Evolutionary conservation across 2,888 invertebrate genomes (phyloP).

Genomic region (Prionchulus punctatus): DNA sequence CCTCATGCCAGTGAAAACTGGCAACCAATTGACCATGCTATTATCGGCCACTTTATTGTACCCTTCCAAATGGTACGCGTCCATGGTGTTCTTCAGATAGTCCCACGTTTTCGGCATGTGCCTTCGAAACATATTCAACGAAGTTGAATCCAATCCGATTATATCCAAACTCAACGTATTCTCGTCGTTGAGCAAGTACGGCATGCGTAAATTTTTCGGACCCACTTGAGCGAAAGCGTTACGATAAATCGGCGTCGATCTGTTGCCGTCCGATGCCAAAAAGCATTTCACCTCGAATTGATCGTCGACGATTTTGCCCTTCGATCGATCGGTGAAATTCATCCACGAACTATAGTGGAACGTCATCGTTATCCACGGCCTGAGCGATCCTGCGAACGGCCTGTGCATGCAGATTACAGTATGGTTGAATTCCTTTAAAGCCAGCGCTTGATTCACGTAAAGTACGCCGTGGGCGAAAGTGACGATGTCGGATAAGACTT

Average conservation of each 20-base stretch:
- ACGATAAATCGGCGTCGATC: neutral
- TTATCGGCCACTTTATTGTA: conserved; percentile 84
- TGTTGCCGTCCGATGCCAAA: neutral
- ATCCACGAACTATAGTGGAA: neutral
- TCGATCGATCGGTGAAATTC: neutral
- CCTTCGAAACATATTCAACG: neutral
- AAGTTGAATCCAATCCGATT: neutral
- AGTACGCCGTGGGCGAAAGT: neutral
- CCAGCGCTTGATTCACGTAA: neutral
- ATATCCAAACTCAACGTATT: neutral
- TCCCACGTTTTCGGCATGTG: neutral
- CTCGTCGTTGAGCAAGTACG: neutral
- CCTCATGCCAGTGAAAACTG: conserved; percentile 51
- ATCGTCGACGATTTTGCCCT: neutral
- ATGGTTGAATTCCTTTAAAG: neutral
- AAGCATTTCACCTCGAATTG: neutral
- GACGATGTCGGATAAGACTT: neutral
- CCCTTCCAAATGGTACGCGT: conserved; percentile 58
- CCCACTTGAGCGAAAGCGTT: conserved; percentile 1
- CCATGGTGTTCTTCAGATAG: conserved; percentile 46
- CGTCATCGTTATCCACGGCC: neutral
- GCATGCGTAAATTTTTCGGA: neutral
- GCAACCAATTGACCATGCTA: conserved; percentile 70
- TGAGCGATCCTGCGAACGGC: neutral
- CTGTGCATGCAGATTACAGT: neutral